Evolutionary conservation across 2,888 invertebrate species (phyloP).

Genomic region (Cyclophora punctaria): DNA sequence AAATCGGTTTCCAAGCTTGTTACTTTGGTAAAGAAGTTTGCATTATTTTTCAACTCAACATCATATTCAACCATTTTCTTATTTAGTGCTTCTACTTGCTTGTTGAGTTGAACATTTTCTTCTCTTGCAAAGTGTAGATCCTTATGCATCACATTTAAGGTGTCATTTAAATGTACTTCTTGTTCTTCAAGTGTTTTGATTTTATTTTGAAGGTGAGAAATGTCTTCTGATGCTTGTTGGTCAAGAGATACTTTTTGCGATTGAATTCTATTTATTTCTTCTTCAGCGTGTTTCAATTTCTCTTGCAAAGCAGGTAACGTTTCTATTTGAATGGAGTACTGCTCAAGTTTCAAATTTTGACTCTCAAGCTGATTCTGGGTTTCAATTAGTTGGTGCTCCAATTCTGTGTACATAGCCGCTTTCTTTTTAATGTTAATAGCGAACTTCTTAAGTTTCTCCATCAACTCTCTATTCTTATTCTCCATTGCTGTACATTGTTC

Average conservation of each 20-base stretch:
- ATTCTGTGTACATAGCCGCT: constrained; percentile 76
- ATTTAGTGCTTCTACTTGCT: constrained; percentile 47
- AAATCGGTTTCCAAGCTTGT: constrained; percentile 52
- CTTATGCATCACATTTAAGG: constrained; percentile 33
- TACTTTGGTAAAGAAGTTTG: constrained; percentile 54
- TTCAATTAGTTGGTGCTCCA: constrained; percentile 72
- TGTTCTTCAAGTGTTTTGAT: constrained; percentile 36
- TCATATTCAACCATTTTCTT: constrained; percentile 59
- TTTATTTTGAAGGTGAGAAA: constrained; percentile 35
- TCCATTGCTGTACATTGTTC: constrained; percentile 61
- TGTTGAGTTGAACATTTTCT: constrained; percentile 39
- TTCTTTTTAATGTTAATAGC: constrained; percentile 86
- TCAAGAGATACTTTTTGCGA: constrained; percentile 40
- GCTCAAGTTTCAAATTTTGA: constrained; percentile 47
- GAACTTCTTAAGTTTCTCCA: constrained; percentile 86
- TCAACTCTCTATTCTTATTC: constrained; percentile 78
- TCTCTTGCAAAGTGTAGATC: constrained; percentile 39
- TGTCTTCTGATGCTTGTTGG: constrained; percentile 41
- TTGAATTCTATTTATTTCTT: constrained; percentile 49
- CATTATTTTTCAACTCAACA: constrained; percentile 57
- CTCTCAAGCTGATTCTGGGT: constrained; percentile 44
- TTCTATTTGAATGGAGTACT: constrained; percentile 47
- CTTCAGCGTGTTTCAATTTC: constrained; percentile 54
- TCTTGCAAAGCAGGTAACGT: constrained; percentile 52
- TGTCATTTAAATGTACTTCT: constrained; percentile 32